Evolutionary conservation across 2,113 vertebrate species (phyloP).

Genomic region (Columbina picui): DNA sequence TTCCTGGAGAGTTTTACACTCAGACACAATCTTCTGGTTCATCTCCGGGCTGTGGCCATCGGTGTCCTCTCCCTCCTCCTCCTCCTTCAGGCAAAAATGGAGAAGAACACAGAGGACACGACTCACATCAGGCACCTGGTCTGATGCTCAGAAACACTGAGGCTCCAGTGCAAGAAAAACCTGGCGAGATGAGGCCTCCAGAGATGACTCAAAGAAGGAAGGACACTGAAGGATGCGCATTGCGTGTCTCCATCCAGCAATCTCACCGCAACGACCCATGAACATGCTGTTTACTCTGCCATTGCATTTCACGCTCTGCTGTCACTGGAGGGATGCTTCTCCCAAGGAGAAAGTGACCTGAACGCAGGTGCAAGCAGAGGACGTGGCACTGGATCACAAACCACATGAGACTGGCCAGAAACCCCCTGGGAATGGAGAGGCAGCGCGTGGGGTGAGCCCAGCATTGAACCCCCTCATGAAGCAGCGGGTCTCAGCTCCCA

Average conservation of each 20-base stretch:
- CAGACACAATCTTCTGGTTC: background rate
- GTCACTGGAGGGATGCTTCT: background rate
- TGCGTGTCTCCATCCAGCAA: background rate
- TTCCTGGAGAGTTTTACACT: background rate
- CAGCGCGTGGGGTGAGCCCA: accelerated
- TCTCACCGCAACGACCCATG: background rate
- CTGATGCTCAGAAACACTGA: background rate
- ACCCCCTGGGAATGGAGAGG: accelerated
- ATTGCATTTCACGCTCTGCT: background rate
- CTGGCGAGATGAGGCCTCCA: background rate
- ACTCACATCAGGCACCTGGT: background rate
- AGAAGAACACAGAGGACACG: accelerated
- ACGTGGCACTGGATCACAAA: background rate
- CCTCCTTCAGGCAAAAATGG: background rate
- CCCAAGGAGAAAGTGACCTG: background rate
- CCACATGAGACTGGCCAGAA: background rate
- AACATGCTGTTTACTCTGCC: background rate
- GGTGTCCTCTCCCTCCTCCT: accelerated
- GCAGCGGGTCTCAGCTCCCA: background rate
- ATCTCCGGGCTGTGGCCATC: background rate
- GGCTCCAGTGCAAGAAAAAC: background rate
- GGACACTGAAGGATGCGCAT: background rate
- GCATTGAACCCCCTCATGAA: background rate
- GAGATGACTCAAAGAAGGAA: background rate
- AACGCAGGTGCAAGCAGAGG: background rate